Percentiles rank a stretch among this genome's conserved stretches.
Conservation (phyloP, 2,797 vertebrate genomes). For the Meda fulgida region DNA sequence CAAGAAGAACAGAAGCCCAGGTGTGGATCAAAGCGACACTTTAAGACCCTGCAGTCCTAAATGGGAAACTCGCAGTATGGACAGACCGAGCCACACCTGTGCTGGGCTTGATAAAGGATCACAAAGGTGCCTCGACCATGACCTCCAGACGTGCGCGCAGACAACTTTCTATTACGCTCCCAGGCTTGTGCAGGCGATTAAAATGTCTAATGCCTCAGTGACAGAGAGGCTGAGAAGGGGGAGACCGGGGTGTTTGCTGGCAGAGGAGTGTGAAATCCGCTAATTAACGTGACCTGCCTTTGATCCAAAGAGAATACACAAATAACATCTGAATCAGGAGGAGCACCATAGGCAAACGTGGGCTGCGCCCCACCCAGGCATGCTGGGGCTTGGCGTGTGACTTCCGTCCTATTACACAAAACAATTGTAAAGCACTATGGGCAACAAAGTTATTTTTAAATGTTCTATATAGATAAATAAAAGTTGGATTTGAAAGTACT, state of each 20-base stretch:
- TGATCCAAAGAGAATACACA: constrained; percentile 76
- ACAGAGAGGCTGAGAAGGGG: constrained; percentile 60
- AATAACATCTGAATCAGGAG: constrained; percentile 75
- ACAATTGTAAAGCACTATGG: too few species aligned
- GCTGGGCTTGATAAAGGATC: constrained; percentile 7
- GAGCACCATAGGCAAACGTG: constrained; percentile 61
- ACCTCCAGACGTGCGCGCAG: constrained; percentile 42
- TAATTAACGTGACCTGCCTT: constrained; percentile 81
- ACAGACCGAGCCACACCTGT: constrained; percentile 15
- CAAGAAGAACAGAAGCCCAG: constrained; percentile 54
- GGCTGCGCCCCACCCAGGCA: constrained; percentile 51
- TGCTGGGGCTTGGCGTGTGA: constrained; percentile 53
- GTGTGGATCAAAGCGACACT: constrained; percentile 68
- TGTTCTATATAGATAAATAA: too few species aligned
- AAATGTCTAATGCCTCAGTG: constrained; percentile 70
- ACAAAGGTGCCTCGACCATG: constrained; percentile 37
- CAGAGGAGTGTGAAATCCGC: constrained; percentile 74
- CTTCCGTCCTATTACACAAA: constrained; percentile 27
- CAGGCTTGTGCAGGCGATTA: constrained; percentile 65
- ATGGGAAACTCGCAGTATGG: constrained; percentile 32
- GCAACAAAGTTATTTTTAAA: too few species aligned
- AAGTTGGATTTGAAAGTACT: not conserved
- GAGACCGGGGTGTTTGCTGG: constrained; percentile 58
- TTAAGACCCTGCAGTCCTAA: constrained; percentile 48
- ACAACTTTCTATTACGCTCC: constrained; percentile 48